phyloP scores from a whole-genome alignment of 2,888 invertebrate species.

The Argyresthia goedartella region DNA sequence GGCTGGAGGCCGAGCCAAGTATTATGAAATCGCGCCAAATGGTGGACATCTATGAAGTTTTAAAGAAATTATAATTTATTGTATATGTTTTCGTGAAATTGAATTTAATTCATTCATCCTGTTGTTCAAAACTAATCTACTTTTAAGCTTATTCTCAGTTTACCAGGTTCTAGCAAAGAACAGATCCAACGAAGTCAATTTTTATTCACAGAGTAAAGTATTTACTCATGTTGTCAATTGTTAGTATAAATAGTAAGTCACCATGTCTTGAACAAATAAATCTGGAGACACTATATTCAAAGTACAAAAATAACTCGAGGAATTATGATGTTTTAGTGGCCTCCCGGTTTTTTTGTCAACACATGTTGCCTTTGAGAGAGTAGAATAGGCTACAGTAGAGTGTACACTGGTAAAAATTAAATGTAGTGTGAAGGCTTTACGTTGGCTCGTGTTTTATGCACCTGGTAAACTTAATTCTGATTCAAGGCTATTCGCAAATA shows the following conservation, averaged over 20 bases:
- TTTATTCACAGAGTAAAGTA: background rate
- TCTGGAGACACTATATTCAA: too few relatives aligned
- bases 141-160: conserved; percentile 20
- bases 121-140: conserved; percentile 6
- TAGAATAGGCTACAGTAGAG: background rate
- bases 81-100: too few relatives aligned
- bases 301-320: too few relatives aligned
- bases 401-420: background rate
- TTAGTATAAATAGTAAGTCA: background rate
- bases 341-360: too few relatives aligned
- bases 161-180: conserved; percentile 63
- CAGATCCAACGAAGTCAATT: conserved; percentile 46
- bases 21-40: too few relatives aligned
- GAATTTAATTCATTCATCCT: too few relatives aligned
- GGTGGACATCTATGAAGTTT: too few relatives aligned
- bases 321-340: too few relatives aligned
- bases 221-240: background rate
- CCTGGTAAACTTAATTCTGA: conserved; percentile 39
- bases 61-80: too few relatives aligned
- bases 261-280: too few relatives aligned
- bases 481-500: conserved; percentile 25
- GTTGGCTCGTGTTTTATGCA: conserved; percentile 65
- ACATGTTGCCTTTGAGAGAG: background rate
- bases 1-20: too few relatives aligned
- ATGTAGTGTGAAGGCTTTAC: conserved; percentile 38